A percentile compares a stretch with the other conserved stretches of the same genome.
Evolutionary conservation across 2,797 vertebrate genomes (phyloP).

Genomic region (Gymnodraco acuticeps): DNA sequence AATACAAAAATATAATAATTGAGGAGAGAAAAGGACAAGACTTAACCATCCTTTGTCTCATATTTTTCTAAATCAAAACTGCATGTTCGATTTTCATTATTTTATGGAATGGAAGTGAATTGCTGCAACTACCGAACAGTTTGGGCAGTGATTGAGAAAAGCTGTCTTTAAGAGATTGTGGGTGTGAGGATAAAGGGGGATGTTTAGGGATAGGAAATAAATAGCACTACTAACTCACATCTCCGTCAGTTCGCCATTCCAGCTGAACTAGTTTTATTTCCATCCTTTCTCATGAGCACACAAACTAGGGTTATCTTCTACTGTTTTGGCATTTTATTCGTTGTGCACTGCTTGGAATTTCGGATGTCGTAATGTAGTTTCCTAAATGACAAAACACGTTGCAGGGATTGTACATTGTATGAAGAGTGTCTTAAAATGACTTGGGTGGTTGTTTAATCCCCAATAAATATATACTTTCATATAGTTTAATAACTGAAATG

Average conservation of each 20-base stretch:
- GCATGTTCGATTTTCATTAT: slow-evolving; percentile 76
- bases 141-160: slow-evolving; percentile 39
- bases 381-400: slow-evolving; percentile 14
- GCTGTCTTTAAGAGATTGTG: slow-evolving; percentile 26
- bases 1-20: slow-evolving; percentile 47
- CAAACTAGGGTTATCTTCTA: slow-evolving; percentile 9
- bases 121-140: slow-evolving; percentile 29
- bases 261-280: slow-evolving; percentile 32
- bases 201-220: slow-evolving; percentile 26
- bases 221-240: slow-evolving; percentile 35
- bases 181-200: slow-evolving; percentile 2
- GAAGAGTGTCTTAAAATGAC: slow-evolving; percentile 35
- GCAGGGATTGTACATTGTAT: slow-evolving; percentile 37
- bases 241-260: slow-evolving; percentile 55
- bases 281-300: slow-evolving; percentile 17
- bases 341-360: slow-evolving; percentile 46
- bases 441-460: slow-evolving; percentile 32
- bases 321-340: slow-evolving; percentile 48
- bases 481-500: slow-evolving; percentile 25
- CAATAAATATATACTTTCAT: slow-evolving; percentile 28
- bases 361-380: slow-evolving; percentile 47
- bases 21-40: slow-evolving; percentile 56
- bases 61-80: slow-evolving; percentile 80
- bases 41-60: slow-evolving; percentile 71
- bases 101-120: slow-evolving; percentile 59